These are phyloP conservation scores for Apamea sordens DNA, from an alignment of 2,888 invertebrate genomes.

Conservation along the genomic window DNA sequence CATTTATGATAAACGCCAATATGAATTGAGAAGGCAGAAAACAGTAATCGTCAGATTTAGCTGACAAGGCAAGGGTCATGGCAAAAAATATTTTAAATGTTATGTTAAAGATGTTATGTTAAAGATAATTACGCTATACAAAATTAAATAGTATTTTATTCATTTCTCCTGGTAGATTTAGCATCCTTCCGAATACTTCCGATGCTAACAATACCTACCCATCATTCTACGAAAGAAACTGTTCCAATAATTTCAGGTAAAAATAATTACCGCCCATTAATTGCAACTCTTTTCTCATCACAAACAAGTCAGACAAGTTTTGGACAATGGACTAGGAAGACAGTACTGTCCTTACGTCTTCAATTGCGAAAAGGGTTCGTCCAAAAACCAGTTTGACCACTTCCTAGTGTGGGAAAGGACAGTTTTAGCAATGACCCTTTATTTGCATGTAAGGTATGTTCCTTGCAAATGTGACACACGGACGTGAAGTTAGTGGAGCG, in stretches of 20 bases:
- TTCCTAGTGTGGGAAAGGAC: conserved; percentile 85
- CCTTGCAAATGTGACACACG: conserved; percentile 48
- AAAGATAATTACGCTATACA: too few species aligned
- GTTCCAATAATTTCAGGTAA: background rate
- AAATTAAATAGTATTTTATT: too few species aligned
- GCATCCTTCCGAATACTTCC: too few species aligned
- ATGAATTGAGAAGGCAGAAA: too few species aligned
- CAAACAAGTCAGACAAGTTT: conserved; percentile 84
- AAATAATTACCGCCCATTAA: conserved; percentile 18
- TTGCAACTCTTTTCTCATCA: conserved; percentile 28
- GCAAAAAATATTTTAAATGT: too few species aligned
- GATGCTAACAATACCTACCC: too few species aligned
- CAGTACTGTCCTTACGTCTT: conserved; percentile 77
- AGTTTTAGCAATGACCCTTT: conserved; percentile 82
- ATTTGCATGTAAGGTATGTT: conserved; percentile 78
- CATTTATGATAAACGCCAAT: too few species aligned
- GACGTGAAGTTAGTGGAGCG: conserved; percentile 31
- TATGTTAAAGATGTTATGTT: too few species aligned
- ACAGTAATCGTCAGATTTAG: too few species aligned
- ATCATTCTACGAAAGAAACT: too few species aligned
- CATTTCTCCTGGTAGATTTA: too few species aligned
- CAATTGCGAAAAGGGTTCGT: conserved; percentile 78
- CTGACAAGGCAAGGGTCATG: too few species aligned
- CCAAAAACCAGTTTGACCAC: conserved; percentile 86
- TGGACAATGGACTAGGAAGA: conserved; percentile 86